Evolutionary conservation across 2,113 vertebrate genomes (phyloP).

Genomic region (Phyllostomus hastatus): DNA sequence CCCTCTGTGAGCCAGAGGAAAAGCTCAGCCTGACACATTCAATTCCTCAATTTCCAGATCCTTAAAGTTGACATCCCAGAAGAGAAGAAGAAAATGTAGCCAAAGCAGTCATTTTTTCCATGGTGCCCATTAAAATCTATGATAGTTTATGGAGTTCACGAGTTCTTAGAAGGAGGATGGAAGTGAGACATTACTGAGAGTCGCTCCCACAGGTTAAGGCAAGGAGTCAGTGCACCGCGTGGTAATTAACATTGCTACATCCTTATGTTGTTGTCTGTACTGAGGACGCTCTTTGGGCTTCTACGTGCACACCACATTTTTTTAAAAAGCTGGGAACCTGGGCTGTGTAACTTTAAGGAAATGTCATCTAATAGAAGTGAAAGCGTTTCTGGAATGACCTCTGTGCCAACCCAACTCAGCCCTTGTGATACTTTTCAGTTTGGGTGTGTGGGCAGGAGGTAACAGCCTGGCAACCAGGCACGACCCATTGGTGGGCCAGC

Average conservation of each 20-base stretch:
- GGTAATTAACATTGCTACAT: neutral
- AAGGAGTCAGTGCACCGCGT: neutral
- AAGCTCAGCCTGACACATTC: neutral
- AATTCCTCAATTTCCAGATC: neutral
- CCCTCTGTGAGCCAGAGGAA: neutral
- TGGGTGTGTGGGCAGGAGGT: neutral
- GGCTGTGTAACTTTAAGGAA: neutral
- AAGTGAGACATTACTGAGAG: neutral
- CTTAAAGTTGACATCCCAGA: neutral
- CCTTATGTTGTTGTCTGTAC: neutral
- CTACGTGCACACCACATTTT: fast-evolving
- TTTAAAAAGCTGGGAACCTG: neutral
- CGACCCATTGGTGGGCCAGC: fast-evolving
- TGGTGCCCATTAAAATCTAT: neutral
- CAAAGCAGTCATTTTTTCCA: neutral
- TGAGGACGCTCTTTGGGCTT: neutral
- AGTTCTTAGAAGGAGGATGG: neutral
- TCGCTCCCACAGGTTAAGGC: neutral
- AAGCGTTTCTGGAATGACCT: neutral
- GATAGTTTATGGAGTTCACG: neutral
- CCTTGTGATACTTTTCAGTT: neutral
- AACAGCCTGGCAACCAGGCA: neutral
- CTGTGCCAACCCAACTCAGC: neutral
- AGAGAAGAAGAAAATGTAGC: neutral
- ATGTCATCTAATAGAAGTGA: neutral